Percentiles rank a stretch among this genome's conserved stretches.
Evolutionary conservation across 2,113 vertebrate species (phyloP).

Genomic region (Planiliza haematocheilus): DNA sequence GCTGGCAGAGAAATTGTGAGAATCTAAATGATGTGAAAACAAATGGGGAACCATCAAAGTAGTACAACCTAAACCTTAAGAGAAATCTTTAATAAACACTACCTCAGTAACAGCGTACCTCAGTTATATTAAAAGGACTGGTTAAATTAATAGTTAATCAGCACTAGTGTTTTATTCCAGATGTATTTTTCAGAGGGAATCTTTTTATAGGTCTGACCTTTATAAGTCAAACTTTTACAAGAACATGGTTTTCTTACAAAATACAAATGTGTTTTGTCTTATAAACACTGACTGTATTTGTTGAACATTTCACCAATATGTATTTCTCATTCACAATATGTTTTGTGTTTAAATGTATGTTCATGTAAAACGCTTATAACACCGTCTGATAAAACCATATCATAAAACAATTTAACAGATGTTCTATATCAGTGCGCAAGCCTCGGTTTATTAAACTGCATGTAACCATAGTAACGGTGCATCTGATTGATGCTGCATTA

Average conservation of each 20-base stretch:
- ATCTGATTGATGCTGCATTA: constrained; percentile 20
- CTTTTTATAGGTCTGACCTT: background rate
- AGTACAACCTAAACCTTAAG: background rate
- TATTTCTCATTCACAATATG: background rate
- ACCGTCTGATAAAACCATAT: background rate
- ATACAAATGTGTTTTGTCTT: background rate
- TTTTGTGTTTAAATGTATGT: background rate
- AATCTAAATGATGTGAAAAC: constrained; percentile 14
- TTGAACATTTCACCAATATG: background rate
- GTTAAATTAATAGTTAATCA: background rate
- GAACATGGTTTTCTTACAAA: no score
- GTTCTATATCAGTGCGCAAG: constrained; percentile 7
- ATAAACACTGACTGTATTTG: background rate
- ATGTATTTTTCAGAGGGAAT: background rate
- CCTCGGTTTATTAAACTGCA: constrained; percentile 22
- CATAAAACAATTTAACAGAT: background rate
- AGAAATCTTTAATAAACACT: constrained; percentile 7
- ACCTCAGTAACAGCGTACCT: background rate
- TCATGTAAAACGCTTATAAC: background rate
- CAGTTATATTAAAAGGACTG: background rate
- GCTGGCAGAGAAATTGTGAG: constrained; percentile 74
- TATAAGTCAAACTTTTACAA: no score
- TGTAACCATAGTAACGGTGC: constrained; percentile 27
- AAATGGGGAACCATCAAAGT: background rate
- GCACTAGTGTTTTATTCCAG: background rate